A percentile compares a stretch with the other conserved stretches of the same genome.
These are phyloP conservation scores for Boulengeromyrus knoepffleri DNA, from an alignment of 2,113 vertebrate species.

Conservation along the genomic window DNA sequence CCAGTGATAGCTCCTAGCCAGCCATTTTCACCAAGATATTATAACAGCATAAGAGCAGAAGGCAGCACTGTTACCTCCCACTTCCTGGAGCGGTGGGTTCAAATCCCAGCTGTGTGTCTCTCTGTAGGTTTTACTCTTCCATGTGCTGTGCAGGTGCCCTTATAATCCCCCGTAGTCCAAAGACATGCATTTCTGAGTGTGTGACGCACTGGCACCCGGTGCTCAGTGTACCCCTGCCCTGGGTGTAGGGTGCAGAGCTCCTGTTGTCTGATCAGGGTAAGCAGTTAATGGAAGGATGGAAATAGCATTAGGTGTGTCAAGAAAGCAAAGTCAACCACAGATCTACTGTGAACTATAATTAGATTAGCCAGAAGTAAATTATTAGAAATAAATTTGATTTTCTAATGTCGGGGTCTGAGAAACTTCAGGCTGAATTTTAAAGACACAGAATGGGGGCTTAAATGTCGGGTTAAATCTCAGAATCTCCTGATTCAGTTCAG, in stretches of 20 bases:
- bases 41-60: background rate
- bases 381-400: background rate
- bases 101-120: background rate
- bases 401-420: background rate
- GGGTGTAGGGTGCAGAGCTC: background rate
- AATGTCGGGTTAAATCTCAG: background rate
- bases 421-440: background rate
- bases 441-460: background rate
- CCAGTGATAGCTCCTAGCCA: background rate
- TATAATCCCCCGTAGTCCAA: background rate
- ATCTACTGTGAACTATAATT: background rate
- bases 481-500: background rate
- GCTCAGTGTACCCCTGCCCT: background rate
- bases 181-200: background rate
- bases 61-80: background rate
- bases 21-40: background rate
- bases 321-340: background rate
- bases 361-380: background rate
- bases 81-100: background rate
- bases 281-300: background rate
- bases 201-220: background rate
- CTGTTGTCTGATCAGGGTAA: background rate
- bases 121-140: too few relatives aligned
- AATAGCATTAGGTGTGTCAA: background rate
- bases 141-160: background rate